These are phyloP conservation scores for Drosophila triauraria DNA, from an alignment of 1,140 invertebrate species.

Conservation along the genomic window DNA sequence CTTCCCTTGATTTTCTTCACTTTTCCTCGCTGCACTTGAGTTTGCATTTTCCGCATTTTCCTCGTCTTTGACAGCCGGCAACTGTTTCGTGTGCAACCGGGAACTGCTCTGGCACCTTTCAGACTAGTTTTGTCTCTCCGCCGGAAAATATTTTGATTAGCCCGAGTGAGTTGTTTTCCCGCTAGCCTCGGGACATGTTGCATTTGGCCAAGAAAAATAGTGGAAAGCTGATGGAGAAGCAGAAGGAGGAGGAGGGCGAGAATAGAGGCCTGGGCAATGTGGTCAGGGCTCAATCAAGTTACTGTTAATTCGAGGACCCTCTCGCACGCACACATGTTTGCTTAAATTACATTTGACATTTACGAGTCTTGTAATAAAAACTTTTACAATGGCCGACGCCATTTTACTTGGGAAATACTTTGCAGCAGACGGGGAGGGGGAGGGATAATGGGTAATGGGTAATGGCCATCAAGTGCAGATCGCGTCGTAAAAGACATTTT, in stretches of 20 bases:
- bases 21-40: constrained; percentile 40
- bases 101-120: constrained; percentile 66
- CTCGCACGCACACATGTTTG: constrained; percentile 50
- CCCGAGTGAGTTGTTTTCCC: constrained; percentile 67
- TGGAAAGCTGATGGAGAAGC: background rate
- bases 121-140: constrained; percentile 40
- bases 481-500: constrained; percentile 79
- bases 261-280: constrained; percentile 61
- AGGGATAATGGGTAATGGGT: constrained; percentile 59
- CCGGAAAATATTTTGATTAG: constrained; percentile 77
- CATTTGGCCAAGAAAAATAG: constrained; percentile 65
- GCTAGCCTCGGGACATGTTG: constrained; percentile 64
- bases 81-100: constrained; percentile 53
- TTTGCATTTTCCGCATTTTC: constrained; percentile 53
- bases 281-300: constrained; percentile 73
- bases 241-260: background rate
- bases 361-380: constrained; percentile 81
- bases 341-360: constrained; percentile 84
- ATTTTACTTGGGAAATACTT: constrained; percentile 74
- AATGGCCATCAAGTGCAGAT: constrained; percentile 82
- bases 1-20: background rate
- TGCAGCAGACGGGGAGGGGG: constrained; percentile 19
- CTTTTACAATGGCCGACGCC: constrained; percentile 82
- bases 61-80: constrained; percentile 46
- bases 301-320: constrained; percentile 60